Conservation (phyloP, 2,113 vertebrate genomes). For the Chinchilla lanigera region DNA sequence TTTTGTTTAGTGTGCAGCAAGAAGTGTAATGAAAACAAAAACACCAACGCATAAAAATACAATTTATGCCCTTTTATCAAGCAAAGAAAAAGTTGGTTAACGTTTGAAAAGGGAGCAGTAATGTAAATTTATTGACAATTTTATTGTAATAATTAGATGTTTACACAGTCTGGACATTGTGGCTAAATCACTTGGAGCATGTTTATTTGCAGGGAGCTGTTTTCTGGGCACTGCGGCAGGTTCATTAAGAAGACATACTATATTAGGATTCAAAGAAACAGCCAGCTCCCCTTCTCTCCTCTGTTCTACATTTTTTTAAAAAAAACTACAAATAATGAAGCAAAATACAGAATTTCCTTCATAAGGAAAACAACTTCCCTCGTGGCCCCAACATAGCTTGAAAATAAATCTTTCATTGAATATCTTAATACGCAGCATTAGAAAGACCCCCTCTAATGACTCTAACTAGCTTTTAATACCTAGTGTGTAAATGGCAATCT, state of each 20-base stretch:
- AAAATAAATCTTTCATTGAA: conserved; percentile 71
- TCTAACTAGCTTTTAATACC: conserved; percentile 70
- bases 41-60: conserved; percentile 83
- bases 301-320: conserved; percentile 49
- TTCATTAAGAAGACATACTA: conserved; percentile 88
- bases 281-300: conserved; percentile 64
- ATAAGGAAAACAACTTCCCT: conserved; percentile 66
- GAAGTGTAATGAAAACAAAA: conserved; percentile 85
- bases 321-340: conserved; percentile 70
- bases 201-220: conserved; percentile 87
- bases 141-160: conserved; percentile 91
- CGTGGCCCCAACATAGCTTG: conserved; percentile 18
- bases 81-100: conserved; percentile 87
- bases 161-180: conserved; percentile 89
- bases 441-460: conserved; percentile 70
- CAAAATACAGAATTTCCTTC: conserved; percentile 75
- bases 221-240: conserved; percentile 83
- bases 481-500: background rate
- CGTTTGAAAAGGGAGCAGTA: conserved; percentile 88
- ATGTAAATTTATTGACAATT: conserved; percentile 90
- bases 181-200: conserved; percentile 88
- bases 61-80: conserved; percentile 88
- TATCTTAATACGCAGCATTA: conserved; percentile 52
- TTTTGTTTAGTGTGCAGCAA: conserved; percentile 84
- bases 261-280: conserved; percentile 82